These are phyloP conservation scores for Reinhardtius hippoglossoides DNA, from an alignment of 2,113 vertebrate species.

Conservation along the genomic window DNA sequence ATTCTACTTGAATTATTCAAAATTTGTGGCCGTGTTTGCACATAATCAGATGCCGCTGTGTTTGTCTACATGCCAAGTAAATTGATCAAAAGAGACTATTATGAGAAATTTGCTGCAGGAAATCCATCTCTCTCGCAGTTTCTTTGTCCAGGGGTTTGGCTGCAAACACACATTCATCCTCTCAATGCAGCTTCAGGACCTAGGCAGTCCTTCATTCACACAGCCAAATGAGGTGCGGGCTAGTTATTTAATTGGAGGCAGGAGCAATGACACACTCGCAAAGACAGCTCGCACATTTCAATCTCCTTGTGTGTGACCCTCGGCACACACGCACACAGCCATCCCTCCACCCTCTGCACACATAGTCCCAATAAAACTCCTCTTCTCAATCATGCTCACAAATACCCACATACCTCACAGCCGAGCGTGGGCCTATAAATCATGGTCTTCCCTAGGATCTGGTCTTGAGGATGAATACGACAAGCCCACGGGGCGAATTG, in stretches of 20 bases:
- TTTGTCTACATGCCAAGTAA: neutral
- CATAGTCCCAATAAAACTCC: conserved; percentile 55
- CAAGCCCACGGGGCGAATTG: conserved; percentile 39
- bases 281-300: conserved; percentile 41
- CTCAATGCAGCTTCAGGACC: conserved; percentile 21
- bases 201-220: conserved; percentile 59
- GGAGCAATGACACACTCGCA: conserved; percentile 29
- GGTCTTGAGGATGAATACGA: conserved; percentile 57
- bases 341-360: neutral
- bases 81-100: neutral
- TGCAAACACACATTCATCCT: conserved; percentile 14
- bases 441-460: conserved; percentile 63
- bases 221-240: conserved; percentile 60
- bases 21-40: neutral
- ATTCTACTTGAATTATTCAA: neutral
- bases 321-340: conserved; percentile 11
- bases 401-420: conserved; percentile 67
- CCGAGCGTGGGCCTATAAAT: conserved; percentile 71
- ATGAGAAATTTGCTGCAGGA: neutral
- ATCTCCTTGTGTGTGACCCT: neutral
- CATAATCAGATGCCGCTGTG: neutral
- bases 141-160: neutral
- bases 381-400: conserved; percentile 71
- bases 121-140: neutral
- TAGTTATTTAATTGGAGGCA: conserved; percentile 52